phyloP scores from a whole-genome alignment of 2,888 invertebrate species.

The Pteria penguin region DNA sequence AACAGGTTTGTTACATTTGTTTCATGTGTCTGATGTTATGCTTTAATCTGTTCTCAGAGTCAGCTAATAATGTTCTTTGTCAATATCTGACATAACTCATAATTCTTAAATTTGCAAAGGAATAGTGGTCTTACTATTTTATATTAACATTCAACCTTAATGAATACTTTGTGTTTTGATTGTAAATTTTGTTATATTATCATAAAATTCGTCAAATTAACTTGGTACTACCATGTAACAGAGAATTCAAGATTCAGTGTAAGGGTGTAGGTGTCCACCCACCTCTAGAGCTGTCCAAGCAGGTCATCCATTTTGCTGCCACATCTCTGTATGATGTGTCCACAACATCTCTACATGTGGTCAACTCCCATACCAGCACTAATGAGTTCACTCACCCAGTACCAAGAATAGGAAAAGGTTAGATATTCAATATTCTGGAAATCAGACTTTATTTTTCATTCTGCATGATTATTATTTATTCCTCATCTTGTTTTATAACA shows the following conservation, averaged over 20 bases:
- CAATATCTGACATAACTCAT: too few species aligned
- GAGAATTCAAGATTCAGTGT: slow-evolving; percentile 78
- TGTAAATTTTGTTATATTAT: neutral
- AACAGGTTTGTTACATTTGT: slow-evolving; percentile 79
- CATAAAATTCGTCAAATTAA: too few species aligned
- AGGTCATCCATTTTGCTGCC: slow-evolving; percentile 78
- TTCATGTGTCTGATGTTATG: too few species aligned
- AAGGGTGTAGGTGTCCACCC: slow-evolving; percentile 78
- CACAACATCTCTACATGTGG: slow-evolving; percentile 71
- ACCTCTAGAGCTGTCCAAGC: slow-evolving; percentile 77
- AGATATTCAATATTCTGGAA: neutral
- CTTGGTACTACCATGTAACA: too few species aligned
- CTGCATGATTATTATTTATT: too few species aligned
- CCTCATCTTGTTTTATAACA: neutral
- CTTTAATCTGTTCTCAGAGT: too few species aligned
- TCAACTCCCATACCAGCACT: slow-evolving; percentile 77
- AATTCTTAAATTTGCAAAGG: too few species aligned
- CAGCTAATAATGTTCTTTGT: too few species aligned
- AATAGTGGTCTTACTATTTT: too few species aligned
- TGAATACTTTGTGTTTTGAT: neutral
- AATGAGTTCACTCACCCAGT: slow-evolving; percentile 80
- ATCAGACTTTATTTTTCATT: too few species aligned
- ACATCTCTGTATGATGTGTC: slow-evolving; percentile 79
- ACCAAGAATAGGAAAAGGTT: slow-evolving; percentile 79
- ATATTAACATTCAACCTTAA: too few species aligned